Conservation (phyloP, 2,797 vertebrate species). For the Enteromius trimaculatus region DNA sequence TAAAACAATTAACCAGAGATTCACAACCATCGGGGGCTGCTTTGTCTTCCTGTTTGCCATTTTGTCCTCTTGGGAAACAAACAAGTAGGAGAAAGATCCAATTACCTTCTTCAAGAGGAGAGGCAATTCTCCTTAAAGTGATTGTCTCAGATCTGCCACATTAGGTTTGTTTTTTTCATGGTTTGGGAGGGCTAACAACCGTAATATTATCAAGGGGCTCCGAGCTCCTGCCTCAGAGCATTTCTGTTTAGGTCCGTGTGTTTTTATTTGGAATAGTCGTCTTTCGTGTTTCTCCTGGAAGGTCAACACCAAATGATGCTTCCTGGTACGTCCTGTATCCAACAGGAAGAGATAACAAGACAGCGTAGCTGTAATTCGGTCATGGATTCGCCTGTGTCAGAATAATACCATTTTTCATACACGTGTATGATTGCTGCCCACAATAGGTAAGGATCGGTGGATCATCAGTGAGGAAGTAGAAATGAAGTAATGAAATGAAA, state of each 20-base stretch:
- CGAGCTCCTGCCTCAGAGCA: constrained; percentile 34
- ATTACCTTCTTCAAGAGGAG: constrained; percentile 54
- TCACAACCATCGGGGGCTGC: constrained; percentile 26
- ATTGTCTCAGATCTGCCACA: constrained; percentile 73
- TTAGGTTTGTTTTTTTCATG: constrained; percentile 58
- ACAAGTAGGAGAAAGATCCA: constrained; percentile 47
- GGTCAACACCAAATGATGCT: constrained; percentile 8
- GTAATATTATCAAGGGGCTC: constrained; percentile 42
- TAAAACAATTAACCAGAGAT: constrained; percentile 45
- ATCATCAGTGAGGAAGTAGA: neutral
- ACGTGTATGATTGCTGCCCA: neutral
- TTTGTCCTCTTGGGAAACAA: constrained; percentile 48
- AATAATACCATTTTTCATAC: neutral
- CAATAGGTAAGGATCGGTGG: neutral
- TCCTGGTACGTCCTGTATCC: neutral
- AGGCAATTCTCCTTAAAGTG: constrained; percentile 72
- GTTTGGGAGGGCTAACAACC: constrained; percentile 46
- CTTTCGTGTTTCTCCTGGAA: constrained; percentile 60
- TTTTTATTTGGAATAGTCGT: constrained; percentile 52
- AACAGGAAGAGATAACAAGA: constrained; percentile 27
- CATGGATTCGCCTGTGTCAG: constrained; percentile 1
- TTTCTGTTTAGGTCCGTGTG: constrained; percentile 41
- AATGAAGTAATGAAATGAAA: neutral
- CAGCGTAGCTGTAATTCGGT: constrained; percentile 14
- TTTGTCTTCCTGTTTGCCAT: constrained; percentile 40